Evolutionary conservation across 2,113 vertebrate species (phyloP), one percentile per base, ranked within the genome.

Genomic region (Zapus hudsonius): DNA sequence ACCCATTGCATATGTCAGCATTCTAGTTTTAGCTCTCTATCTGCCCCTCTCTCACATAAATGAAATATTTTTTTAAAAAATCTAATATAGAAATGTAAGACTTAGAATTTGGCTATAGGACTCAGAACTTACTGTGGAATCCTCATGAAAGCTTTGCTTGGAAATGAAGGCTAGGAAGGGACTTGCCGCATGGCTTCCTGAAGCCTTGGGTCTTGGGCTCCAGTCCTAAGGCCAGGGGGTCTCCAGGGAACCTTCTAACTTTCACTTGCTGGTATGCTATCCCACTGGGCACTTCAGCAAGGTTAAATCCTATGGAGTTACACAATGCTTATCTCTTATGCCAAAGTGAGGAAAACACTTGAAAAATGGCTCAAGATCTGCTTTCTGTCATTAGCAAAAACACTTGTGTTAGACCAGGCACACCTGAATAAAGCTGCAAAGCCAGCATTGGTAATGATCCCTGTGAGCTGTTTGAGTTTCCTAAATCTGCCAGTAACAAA

Each of bases 271-370:
- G 5, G 52, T 74, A 25, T 23, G 20, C 75, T 40, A 44, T 66
- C 42, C 83, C 78, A 70, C 16, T 59, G 42, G 23, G 27, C 59
- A 36, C 25, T 15, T 69, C 40, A 17, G 25, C 17, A 61, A 55
- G 80, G n/a, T 89, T 33, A 85, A 94, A 90, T 74, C 29, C 55
- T 47, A 17, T 33, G 61, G 82, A 67, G 74, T 55, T 57, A 66
- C 52, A 79, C 29, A 6, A 23, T 42, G 36, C n/a, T 82, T 64
- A 7, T 27, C 25, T 85, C 38, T 82, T 36, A 27, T 33, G 6
- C 38, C 23, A 15, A 83, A 40, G 10, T 84, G 36, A 72, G 23
- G 22, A 40, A 61, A 38, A n/a, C 15, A 82, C 1, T 38, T 22
- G 85, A 80, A 61, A 75, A 75, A 88, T 84, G 79, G 15, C 52